phyloP scores from a whole-genome alignment of 92 coral and sea anemone genomes.

The Epizoanthus ramosus region DNA sequence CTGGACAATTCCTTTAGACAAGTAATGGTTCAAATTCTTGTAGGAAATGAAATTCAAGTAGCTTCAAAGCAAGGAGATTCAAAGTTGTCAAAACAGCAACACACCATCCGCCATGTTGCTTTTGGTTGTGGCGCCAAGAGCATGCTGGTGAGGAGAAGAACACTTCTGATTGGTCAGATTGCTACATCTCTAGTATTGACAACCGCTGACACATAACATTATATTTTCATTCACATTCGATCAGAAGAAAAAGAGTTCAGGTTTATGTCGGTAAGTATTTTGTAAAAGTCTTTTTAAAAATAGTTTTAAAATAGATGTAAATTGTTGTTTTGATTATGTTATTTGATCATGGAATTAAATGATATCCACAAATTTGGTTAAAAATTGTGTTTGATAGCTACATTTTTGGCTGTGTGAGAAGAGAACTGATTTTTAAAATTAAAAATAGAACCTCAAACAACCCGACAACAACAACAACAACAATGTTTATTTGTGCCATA shows the following conservation, averaged over 20 bases:
- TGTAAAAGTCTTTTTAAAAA: not conserved
- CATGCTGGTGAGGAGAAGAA: slow-evolving; percentile 29
- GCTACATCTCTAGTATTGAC: slow-evolving; percentile 4
- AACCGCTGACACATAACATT: not conserved
- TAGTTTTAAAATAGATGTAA: too few species aligned
- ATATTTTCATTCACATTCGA: not conserved
- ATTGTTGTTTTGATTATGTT: too few species aligned
- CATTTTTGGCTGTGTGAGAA: not conserved
- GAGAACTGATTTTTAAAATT: too few species aligned
- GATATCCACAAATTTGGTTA: not conserved
- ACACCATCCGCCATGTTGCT: slow-evolving; percentile 58
- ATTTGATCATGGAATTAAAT: not conserved
- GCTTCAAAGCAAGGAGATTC: not conserved
- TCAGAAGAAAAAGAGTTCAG: too few species aligned
- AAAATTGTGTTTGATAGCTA: not conserved
- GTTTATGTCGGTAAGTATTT: not conserved
- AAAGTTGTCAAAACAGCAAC: slow-evolving; percentile 8
- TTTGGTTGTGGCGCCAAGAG: slow-evolving; percentile 61
- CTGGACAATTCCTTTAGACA: not conserved
- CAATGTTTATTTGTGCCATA: too few species aligned
- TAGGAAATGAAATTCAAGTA: not conserved
- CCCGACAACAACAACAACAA: too few species aligned
- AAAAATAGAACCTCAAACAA: too few species aligned
- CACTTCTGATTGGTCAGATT: slow-evolving; percentile 55
- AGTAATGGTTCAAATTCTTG: not conserved